These are phyloP conservation scores for Microcebus lehilahytsara DNA, from an alignment of 2,113 vertebrate species.

Conservation along the genomic window DNA sequence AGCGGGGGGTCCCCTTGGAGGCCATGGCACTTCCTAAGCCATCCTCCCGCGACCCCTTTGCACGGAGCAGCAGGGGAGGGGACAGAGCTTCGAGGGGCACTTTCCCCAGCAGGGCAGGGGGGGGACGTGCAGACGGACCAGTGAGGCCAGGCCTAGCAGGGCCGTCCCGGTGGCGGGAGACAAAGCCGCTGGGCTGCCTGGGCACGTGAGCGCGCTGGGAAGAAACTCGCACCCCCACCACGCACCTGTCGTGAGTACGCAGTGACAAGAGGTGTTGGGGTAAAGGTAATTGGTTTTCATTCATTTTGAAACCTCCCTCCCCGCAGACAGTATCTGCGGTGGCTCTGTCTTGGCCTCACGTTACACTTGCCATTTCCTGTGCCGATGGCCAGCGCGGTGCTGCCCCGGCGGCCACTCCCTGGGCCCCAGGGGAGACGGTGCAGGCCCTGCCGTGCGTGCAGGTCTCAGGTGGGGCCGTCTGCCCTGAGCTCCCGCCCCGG, in stretches of 20 bases:
- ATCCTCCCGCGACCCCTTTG: too few relatives aligned
- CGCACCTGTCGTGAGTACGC: background rate
- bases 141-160: background rate
- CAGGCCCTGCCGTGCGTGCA: fast-evolving
- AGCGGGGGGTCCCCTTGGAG: too few relatives aligned
- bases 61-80: background rate
- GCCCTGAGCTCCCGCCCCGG: fast-evolving
- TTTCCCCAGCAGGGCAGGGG: background rate
- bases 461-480: fast-evolving
- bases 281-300: background rate
- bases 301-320: background rate
- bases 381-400: too few relatives aligned
- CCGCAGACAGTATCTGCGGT: fast-evolving
- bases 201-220: fast-evolving
- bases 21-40: background rate
- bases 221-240: fast-evolving
- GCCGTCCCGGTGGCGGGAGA: too few relatives aligned
- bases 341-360: background rate
- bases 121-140: fast-evolving
- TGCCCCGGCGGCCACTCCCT: fast-evolving
- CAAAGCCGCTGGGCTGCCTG: fast-evolving
- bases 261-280: background rate
- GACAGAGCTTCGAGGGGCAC: fast-evolving
- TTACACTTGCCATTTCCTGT: too few relatives aligned
- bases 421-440: fast-evolving